Evolutionary conservation across 2,888 invertebrate genomes (phyloP), one percentile per base, ranked within the genome.

Genomic region (Dascillus cervinus): DNA sequence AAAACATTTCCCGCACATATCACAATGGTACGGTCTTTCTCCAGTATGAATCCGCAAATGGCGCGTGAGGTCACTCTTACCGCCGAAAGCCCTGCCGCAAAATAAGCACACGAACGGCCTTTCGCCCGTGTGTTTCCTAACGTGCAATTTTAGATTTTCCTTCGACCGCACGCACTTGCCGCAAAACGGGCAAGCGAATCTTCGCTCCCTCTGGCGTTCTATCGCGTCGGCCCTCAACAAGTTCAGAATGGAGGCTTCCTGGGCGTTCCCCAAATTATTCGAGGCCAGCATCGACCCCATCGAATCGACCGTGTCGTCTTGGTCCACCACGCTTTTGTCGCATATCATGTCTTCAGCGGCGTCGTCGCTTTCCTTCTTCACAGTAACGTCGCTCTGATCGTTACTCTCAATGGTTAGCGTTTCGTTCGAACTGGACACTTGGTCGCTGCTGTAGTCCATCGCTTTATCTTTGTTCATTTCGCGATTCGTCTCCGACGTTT

Each of bases 1-100:
- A 65, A 90, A 90, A 62, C 88, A 88, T 65, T 89, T 89, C 45
- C 88, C 89, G 65, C 89, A 90, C 62, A 88, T 87, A 64, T 89
- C 88, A 68, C 89, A 90, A 62, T 88, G 88, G 65, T 89, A 90
- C 15, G 89, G 89, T 39, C 89, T 70, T 65, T 89, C 89, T 20
- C 89, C 89, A 6, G 89, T 89, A 62, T 89, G 89, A 44, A 89
- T 89, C 44, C 89, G 77, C 43, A 89, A 70, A 61, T 89, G 89
- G 13, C 88, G 78, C 10, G 88, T 89, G 49, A 89, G 67, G 58
- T 89, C 88, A 56, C 86, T 86, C 64, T 89, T 89, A 13, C 88
- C 88, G 3, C 89, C 88, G 55, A 89, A 89, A 11, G 88, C 88
- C 13, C 88, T 71, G 0, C 88, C 88, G 61, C 90, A 90, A 62